phyloP scores from a whole-genome alignment of 2,113 vertebrate genomes.

The Macrotus californicus region DNA sequence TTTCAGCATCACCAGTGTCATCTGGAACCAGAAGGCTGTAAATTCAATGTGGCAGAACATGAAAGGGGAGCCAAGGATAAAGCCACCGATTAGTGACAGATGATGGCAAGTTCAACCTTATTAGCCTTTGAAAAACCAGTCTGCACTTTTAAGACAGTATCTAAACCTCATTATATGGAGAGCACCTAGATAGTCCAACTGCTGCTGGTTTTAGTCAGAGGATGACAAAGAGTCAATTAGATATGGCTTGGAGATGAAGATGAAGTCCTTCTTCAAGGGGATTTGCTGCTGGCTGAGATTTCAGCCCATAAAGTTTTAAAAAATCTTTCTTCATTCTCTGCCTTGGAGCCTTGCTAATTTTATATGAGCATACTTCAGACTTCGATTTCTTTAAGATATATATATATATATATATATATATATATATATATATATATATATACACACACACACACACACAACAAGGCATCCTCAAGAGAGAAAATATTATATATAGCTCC shows the following conservation, averaged over 20 bases:
- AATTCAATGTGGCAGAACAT: slow-evolving; percentile 76
- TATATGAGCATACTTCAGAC: background rate
- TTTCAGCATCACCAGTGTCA: slow-evolving; percentile 74
- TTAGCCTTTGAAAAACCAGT: slow-evolving; percentile 64
- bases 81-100: slow-evolving; percentile 62
- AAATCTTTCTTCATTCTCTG: background rate
- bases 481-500: background rate
- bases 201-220: slow-evolving; percentile 52
- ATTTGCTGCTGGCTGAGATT: slow-evolving; percentile 1
- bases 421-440: background rate
- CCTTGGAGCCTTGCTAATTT: slow-evolving; percentile 7
- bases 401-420: background rate
- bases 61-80: slow-evolving; percentile 57
- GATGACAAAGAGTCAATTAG: slow-evolving; percentile 43
- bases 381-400: background rate
- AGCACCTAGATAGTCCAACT: background rate
- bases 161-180: background rate
- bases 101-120: slow-evolving; percentile 64
- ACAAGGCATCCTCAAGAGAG: background rate
- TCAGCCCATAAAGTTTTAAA: background rate
- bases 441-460: too few relatives aligned
- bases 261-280: slow-evolving; percentile 36
- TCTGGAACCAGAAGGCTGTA: slow-evolving; percentile 50
- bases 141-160: slow-evolving; percentile 18
- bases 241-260: slow-evolving; percentile 7